Conservation (phyloP, 2,797 vertebrate genomes). For the Eleutherodactylus coqui region DNA sequence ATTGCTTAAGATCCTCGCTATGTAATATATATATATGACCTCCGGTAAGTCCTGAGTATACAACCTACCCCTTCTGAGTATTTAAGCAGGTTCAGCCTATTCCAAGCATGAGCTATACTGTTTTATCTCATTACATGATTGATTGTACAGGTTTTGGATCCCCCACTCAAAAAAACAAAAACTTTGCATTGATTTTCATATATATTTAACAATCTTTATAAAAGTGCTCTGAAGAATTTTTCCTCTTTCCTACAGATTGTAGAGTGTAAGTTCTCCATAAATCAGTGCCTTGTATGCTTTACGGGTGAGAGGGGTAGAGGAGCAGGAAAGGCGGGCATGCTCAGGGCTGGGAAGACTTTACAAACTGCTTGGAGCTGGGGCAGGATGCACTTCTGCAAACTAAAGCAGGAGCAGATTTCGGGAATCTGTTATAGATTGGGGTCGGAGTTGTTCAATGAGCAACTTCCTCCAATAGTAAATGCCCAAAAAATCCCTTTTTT, state of each 20-base stretch:
- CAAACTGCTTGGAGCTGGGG: not conserved
- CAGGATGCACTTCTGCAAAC: not conserved
- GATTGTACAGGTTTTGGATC: constrained; percentile 51
- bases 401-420: too few relatives aligned
- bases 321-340: not conserved
- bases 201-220: constrained; percentile 47
- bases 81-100: constrained; percentile 32
- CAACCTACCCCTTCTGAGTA: not conserved
- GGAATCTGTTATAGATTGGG: too few relatives aligned
- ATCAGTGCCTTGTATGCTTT: constrained; percentile 58
- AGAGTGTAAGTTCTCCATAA: constrained; percentile 36
- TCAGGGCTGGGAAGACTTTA: not conserved
- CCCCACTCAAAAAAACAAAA: not conserved
- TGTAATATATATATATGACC: not conserved
- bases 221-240: constrained; percentile 30
- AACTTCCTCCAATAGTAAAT: too few relatives aligned
- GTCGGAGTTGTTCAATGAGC: too few relatives aligned
- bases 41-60: not conserved
- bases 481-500: too few relatives aligned
- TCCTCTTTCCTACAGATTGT: constrained; percentile 14
- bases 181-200: constrained; percentile 37
- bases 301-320: not conserved
- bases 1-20: too few relatives aligned
- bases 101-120: constrained; percentile 18
- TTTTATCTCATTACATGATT: constrained; percentile 19